Base-by-base conservation (phyloP, 2,797 vertebrate species). In the Pempheris klunzingeri region DNA sequence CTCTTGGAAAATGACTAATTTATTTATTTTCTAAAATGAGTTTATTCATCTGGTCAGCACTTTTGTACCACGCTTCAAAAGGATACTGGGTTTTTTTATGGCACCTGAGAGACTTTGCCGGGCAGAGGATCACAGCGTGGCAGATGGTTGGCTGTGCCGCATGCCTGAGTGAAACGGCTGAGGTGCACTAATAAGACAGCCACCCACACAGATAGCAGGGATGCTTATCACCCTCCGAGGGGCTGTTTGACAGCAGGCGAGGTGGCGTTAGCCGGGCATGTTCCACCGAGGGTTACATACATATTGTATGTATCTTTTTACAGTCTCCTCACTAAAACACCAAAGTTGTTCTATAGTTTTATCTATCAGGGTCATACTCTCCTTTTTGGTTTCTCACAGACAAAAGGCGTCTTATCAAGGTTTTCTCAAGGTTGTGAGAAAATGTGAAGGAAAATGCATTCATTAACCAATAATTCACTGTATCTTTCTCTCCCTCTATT, bases 141-240 rank as follows among this genome's bases (percentile, higher is more conserved):
- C 97, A 98, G 97, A 99, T 99, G 97, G 97, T 94, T 95, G 95
- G 94, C 94, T 95, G 96, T 93, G 96, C 96, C 95, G 96, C 94
- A 94, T 96, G 96, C 96, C 96, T 97, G 96, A 96, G 96, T 97
- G 96, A 96, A 98, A 96, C 93, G 96, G 95, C 83, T 95, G 96
- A 97, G 96, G 96, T 96, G 94, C 95, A 96, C 96, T 97, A 97
- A 96, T 96, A 97, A 96, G 96, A 96, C 96, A 94, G 93, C 96
- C 95, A 95, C 92, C 95, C 95, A 95, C 96, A 96, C 95, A 92
- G 95, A 96, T 94, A 97, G 96, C 96, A 94, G 95, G 92, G 95
- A 95, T 93, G 96, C 96, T 97, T 97, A 98, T 98, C 94, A 93
- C 96, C 96, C 97, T 97, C 97, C 47, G 78, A 96, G 96, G 96